These are phyloP conservation scores for Brachyistius frenatus DNA, from an alignment of 2,113 vertebrate species.

Conservation along the genomic window DNA sequence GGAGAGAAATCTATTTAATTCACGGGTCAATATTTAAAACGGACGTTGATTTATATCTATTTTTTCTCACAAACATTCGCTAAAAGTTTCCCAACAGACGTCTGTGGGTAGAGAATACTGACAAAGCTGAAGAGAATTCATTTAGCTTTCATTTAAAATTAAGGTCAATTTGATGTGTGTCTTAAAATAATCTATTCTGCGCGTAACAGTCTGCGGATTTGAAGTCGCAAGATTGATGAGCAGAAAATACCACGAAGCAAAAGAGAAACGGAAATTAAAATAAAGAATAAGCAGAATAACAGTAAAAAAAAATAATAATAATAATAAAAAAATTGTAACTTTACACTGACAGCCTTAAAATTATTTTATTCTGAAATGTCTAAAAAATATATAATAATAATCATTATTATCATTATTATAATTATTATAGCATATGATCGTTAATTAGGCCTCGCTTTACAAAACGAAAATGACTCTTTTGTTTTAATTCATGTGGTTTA, in stretches of 20 bases:
- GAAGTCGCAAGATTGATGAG: not conserved
- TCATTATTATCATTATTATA: too few species aligned
- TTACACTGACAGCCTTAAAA: too few species aligned
- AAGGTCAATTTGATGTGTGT: not conserved
- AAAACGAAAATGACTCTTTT: too few species aligned
- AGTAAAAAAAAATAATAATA: too few species aligned
- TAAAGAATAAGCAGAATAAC: too few species aligned
- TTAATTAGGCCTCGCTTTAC: too few species aligned
- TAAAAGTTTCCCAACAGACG: not conserved
- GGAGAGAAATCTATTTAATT: not conserved
- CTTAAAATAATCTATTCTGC: not conserved
- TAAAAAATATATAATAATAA: too few species aligned
- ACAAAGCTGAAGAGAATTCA: too few species aligned
- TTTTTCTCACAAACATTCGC: not conserved
- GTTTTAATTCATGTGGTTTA: not conserved
- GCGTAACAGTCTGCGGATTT: not conserved
- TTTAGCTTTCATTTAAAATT: not conserved
- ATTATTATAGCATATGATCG: too few species aligned
- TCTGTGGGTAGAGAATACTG: too few species aligned
- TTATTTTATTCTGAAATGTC: too few species aligned
- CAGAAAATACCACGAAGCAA: not conserved
- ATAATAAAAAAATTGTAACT: too few species aligned
- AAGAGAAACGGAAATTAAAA: not conserved
- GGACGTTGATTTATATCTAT: not conserved
- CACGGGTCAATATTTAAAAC: slow-evolving; percentile 4